phyloP scores from a whole-genome alignment of 2,888 invertebrate genomes.

The Epinotia ramella region DNA sequence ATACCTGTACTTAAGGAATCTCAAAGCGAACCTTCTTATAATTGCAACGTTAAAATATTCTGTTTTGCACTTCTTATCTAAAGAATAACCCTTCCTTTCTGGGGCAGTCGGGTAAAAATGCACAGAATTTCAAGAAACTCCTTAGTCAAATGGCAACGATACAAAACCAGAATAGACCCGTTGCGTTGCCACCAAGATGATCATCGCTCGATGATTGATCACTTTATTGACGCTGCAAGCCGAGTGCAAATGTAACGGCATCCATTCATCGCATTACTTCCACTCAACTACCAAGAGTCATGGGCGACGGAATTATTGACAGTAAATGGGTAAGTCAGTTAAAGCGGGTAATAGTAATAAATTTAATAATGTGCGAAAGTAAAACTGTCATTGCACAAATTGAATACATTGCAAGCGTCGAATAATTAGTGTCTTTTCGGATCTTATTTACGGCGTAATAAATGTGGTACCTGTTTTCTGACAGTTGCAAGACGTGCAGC shows the following conservation, averaged over 20 bases:
- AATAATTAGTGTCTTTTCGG: not conserved
- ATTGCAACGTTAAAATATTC: no score
- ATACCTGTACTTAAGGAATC: no score
- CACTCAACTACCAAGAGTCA: slow-evolving; percentile 62
- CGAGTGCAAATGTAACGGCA: slow-evolving; percentile 58
- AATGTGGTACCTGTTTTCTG: no score
- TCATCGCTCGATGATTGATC: slow-evolving; percentile 7
- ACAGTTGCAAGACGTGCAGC: no score
- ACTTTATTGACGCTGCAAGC: slow-evolving; percentile 16
- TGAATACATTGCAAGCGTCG: not conserved
- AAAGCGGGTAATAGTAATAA: slow-evolving; percentile 18
- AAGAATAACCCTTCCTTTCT: not conserved
- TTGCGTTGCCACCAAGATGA: not conserved
- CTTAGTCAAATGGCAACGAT: not conserved
- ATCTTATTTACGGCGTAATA: no score
- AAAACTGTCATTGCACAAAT: slow-evolving; percentile 1
- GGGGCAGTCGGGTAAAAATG: no score
- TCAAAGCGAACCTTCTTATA: no score
- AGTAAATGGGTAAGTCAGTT: slow-evolving; percentile 27
- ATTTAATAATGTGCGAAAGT: not conserved
- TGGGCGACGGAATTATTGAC: slow-evolving; percentile 18
- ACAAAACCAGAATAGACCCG: not conserved
- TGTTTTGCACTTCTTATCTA: not conserved
- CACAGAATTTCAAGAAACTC: not conserved
- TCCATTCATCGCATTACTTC: slow-evolving; percentile 73